Evolutionary conservation across 2,113 vertebrate species (phyloP), one percentile per base, ranked within the genome.

Genomic region (Apistogramma diplotaenia): DNA sequence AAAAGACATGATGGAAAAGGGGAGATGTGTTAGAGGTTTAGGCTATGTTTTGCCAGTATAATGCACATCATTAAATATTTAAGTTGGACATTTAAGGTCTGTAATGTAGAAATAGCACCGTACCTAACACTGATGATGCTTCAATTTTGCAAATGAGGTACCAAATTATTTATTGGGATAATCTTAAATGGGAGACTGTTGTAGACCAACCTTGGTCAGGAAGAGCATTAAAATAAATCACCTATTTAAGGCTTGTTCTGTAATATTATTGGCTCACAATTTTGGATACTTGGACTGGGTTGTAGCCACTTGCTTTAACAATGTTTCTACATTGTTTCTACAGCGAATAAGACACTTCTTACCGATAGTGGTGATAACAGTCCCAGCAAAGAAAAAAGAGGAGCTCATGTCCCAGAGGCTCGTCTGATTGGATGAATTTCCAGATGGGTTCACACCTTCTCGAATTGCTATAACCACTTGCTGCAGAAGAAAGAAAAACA

Each of bases 301-400:
- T 18, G 8, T 43, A 18, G 5, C 43, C 43, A 49, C 43, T 49
- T 49, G 15, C 19, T 49, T 19, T 9, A 11, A 70, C 29, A 51
- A 49, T 67, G 37, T 16, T 67, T 67, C 40, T 18, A 67, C 62
- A 49, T 19, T 46, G 23, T 29, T 46, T 25, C 27, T 46, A 67
- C 40, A 46, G 8, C 6, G 0, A n/a, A 49, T 23, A 7, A 51
- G 33, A 74, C 61, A 67, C 4, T 9, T 93, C 96, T 95, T 97
- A 99, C 98, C 98, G 92, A 99, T 99, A 59, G 98, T 99, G 87
- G 98, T 99, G 94, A 99, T 99, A 94, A 99, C 98, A 86, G 98
- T 99, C 86, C 98, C 98, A 82, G 98, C 97, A 85, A 99, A 99
- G 97, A 99, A 99, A 94, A 99, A 99, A 55, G 98, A 99, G 92